Percentiles rank a stretch among this genome's conserved stretches.
phyloP scores from a whole-genome alignment of 2,888 invertebrate species.

The Nezara viridula region DNA sequence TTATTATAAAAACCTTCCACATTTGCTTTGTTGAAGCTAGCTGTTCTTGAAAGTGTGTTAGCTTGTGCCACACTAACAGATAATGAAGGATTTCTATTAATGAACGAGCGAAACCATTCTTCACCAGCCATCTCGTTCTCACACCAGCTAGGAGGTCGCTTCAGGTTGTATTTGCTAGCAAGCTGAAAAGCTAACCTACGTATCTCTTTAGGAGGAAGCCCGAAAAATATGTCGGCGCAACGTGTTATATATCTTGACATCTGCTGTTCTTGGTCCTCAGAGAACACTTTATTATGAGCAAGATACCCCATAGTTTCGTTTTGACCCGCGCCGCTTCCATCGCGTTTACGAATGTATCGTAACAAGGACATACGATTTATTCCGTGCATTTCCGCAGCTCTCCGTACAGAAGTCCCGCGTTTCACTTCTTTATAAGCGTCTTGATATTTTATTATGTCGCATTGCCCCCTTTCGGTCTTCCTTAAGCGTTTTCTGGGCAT shows the following conservation, averaged over 20 bases:
- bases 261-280: not conserved
- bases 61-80: conserved; percentile 58
- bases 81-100: not conserved
- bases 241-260: not conserved
- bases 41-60: conserved; percentile 56
- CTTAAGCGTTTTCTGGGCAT: too few species aligned
- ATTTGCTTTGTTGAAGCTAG: conserved; percentile 53
- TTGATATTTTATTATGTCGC: not conserved
- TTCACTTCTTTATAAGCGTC: not conserved
- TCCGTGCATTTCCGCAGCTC: not conserved
- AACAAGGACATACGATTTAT: not conserved
- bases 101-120: not conserved
- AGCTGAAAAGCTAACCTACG: not conserved
- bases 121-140: not conserved
- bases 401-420: not conserved
- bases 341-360: not conserved
- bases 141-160: not conserved
- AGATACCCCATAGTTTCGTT: not conserved
- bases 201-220: not conserved
- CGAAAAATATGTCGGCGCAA: not conserved
- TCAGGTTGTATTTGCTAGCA: not conserved
- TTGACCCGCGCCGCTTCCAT: not conserved
- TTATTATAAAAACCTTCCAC: conserved; percentile 58
- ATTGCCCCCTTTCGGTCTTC: too few species aligned
- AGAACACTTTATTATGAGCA: not conserved